Percentiles rank a stretch among this genome's conserved stretches.
phyloP scores from a whole-genome alignment of 1,140 invertebrate genomes.

The Musca vetustissima region DNA sequence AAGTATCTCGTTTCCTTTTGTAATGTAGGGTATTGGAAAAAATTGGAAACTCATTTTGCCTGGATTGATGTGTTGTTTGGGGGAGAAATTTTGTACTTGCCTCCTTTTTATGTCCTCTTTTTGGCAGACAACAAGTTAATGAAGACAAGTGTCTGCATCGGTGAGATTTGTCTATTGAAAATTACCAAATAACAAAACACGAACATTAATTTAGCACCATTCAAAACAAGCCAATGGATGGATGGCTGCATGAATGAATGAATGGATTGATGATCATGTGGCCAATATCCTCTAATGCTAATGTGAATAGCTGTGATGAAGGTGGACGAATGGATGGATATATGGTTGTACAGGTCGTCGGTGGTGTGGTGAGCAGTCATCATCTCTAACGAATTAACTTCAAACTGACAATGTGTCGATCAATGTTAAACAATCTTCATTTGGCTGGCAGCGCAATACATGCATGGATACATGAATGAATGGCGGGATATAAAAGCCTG shows the following conservation, averaged over 20 bases:
- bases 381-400: slow-evolving; percentile 1
- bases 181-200: slow-evolving; percentile 14
- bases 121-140: slow-evolving; percentile 4
- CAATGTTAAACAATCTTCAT: slow-evolving; percentile 11
- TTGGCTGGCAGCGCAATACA: not conserved
- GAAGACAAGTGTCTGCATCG: slow-evolving; percentile 19
- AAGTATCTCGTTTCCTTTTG: too few species aligned
- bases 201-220: slow-evolving; percentile 18
- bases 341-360: too few species aligned
- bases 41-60: too few species aligned
- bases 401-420: slow-evolving; percentile 22
- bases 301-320: not conserved
- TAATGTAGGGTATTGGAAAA: not conserved
- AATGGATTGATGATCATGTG: not conserved
- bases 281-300: not conserved
- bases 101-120: too few species aligned
- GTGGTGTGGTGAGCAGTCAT: not conserved
- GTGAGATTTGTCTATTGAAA: not conserved
- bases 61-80: too few species aligned
- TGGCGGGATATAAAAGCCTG: not conserved
- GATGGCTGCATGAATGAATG: not conserved
- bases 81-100: too few species aligned
- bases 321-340: not conserved
- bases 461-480: not conserved
- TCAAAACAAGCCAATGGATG: not conserved